Percentiles rank a stretch among this genome's conserved stretches.
Conservation (phyloP, 2,113 vertebrate genomes). For the Rhinichthys klamathensis region DNA sequence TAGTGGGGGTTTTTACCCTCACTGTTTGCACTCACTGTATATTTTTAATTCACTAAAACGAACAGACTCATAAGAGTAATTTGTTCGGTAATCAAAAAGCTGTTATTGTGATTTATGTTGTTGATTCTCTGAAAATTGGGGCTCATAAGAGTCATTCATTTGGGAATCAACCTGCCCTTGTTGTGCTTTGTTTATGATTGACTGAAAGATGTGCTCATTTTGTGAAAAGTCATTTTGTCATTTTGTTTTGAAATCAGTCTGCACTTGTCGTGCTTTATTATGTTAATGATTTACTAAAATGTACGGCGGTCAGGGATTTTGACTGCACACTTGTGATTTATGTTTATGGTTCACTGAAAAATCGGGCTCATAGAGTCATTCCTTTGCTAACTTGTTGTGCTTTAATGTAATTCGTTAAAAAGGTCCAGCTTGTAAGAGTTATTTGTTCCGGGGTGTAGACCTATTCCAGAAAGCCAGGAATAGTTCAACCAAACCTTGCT, state of each 20-base stretch:
- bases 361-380: neutral
- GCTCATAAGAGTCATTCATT: neutral
- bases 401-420: neutral
- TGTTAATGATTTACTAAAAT: no score
- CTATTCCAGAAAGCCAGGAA: no score
- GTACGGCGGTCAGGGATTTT: neutral
- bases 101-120: neutral
- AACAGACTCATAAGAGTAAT: neutral
- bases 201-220: neutral
- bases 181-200: neutral
- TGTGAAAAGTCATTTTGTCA: neutral
- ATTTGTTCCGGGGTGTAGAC: no score
- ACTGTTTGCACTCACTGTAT: neutral
- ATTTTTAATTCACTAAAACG: neutral
- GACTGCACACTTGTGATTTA: neutral
- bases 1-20: neutral
- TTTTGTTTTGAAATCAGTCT: slow-evolving; percentile 41
- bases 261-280: neutral
- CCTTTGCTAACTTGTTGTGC: neutral
- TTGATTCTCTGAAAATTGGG: neutral
- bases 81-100: neutral
- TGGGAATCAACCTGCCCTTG: neutral
- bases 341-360: neutral
- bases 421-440: no score
- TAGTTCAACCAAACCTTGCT: no score